Conservation (phyloP, 2,113 vertebrate species). For the Thunnus maccoyii region DNA sequence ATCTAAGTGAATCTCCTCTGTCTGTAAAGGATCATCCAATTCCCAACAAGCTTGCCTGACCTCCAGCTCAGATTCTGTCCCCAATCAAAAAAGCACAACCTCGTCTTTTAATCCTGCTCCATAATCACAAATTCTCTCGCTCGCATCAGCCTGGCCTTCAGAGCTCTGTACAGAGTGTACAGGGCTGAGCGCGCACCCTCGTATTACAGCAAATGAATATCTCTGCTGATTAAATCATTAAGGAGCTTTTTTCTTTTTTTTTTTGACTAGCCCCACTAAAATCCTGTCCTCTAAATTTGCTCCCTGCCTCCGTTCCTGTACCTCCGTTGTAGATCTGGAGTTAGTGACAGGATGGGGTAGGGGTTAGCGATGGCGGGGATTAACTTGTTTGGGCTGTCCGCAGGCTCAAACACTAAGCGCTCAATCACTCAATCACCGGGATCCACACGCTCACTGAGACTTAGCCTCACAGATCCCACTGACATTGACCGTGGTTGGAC, state of each 20-base stretch:
- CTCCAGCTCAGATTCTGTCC: constrained; percentile 67
- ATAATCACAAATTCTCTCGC: constrained; percentile 75
- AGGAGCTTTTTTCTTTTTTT: constrained; percentile 75
- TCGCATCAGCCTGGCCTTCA: constrained; percentile 40
- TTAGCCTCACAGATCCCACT: constrained; percentile 73
- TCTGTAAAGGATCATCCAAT: constrained; percentile 74
- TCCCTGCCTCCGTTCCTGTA: constrained; percentile 7
- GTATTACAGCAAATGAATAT: constrained; percentile 80
- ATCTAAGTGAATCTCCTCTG: constrained; percentile 57
- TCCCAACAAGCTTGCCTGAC: constrained; percentile 64
- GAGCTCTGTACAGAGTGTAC: constrained; percentile 46
- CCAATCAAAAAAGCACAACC: constrained; percentile 82
- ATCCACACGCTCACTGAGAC: constrained; percentile 77
- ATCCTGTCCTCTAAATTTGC: constrained; percentile 66
- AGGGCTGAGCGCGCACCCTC: constrained; percentile 40
- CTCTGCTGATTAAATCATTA: constrained; percentile 85
- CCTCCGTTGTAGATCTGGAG: constrained; percentile 52
- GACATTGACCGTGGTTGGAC: constrained; percentile 72
- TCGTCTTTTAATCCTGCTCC: constrained; percentile 76
- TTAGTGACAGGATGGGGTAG: constrained; percentile 57
- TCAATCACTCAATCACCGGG: constrained; percentile 83
- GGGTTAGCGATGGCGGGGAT: constrained; percentile 69
- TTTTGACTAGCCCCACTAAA: constrained; percentile 65
- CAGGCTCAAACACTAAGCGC: constrained; percentile 80
- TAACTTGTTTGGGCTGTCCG: constrained; percentile 82